A percentile compares a stretch with the other conserved stretches of the same genome.
These are phyloP conservation scores for Cossypha niveicapilla DNA, from an alignment of 2,797 vertebrate genomes.

Conservation along the genomic window DNA sequence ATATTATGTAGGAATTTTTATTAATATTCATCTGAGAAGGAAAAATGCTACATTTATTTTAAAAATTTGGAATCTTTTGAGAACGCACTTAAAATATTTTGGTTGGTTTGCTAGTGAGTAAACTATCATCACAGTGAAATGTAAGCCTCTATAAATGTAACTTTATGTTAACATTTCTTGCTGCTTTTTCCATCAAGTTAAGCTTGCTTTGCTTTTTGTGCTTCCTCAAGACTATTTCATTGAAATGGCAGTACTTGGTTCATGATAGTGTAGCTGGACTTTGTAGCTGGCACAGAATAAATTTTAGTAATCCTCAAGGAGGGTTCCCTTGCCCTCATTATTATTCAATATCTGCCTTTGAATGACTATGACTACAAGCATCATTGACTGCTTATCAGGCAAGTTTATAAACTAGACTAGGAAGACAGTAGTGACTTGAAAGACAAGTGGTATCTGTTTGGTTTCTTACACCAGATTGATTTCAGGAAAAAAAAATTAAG, in stretches of 20 bases:
- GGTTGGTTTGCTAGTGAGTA: neutral
- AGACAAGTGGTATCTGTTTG: neutral
- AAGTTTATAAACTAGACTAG: neutral
- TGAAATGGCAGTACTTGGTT: neutral
- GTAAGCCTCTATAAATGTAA: neutral
- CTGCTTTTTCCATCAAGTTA: neutral
- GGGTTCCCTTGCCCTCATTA: neutral
- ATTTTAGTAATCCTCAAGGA: neutral
- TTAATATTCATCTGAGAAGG: neutral
- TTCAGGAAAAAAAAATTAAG: neutral
- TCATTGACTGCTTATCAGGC: neutral
- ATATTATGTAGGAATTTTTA: neutral
- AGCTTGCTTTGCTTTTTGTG: neutral
- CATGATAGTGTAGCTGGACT: neutral
- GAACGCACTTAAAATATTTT: neutral
- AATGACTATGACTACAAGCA: neutral
- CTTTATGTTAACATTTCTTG: neutral
- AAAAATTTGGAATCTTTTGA: neutral
- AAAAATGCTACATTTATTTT: neutral
- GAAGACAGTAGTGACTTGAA: neutral
- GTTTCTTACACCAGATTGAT: neutral
- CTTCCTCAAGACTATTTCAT: neutral
- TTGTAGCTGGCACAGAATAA: neutral
- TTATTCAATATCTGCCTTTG: neutral
- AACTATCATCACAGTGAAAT: neutral